Evolutionary conservation across 2,888 invertebrate species (phyloP).

Genomic region (Caenorhabditis auriculariae): DNA sequence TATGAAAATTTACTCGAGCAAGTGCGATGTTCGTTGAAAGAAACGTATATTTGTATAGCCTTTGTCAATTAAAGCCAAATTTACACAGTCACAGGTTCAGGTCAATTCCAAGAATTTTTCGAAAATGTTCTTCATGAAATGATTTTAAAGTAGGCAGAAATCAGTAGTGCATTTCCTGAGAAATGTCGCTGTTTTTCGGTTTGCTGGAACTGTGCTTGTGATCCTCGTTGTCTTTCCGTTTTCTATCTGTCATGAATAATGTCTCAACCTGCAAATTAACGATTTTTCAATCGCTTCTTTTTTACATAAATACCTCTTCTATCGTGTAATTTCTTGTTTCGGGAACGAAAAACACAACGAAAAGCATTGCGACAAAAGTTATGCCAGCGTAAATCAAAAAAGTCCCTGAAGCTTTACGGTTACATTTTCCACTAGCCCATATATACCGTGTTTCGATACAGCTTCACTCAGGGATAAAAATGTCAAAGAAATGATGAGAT

Average conservation of each 20-base stretch:
- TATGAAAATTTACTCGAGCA: too few relatives aligned
- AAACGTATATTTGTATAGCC: too few relatives aligned
- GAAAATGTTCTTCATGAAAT: too few relatives aligned
- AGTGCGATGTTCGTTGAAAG: too few relatives aligned
- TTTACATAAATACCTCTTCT: conserved; percentile 66
- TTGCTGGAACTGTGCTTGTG: background rate
- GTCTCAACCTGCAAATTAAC: conserved; percentile 5
- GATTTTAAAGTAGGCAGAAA: too few relatives aligned
- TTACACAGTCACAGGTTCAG: too few relatives aligned
- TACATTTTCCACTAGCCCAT: background rate
- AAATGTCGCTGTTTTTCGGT: background rate
- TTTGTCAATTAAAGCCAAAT: too few relatives aligned
- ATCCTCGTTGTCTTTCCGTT: conserved; percentile 5
- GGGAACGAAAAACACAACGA: conserved; percentile 67
- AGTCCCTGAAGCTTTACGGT: conserved; percentile 64
- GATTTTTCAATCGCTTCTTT: background rate
- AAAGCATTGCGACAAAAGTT: conserved; percentile 65
- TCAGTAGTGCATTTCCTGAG: too few relatives aligned
- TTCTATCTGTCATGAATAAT: conserved; percentile 18
- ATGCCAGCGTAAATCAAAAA: conserved; percentile 69
- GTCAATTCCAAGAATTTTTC: too few relatives aligned
- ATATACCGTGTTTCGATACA: conserved; percentile 45
- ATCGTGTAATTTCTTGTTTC: conserved; percentile 68
- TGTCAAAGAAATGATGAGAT: conserved; percentile 67
- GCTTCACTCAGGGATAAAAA: conserved; percentile 64